Conservation (phyloP, 2,113 vertebrate species). For the Bolborhynchus lineola region DNA sequence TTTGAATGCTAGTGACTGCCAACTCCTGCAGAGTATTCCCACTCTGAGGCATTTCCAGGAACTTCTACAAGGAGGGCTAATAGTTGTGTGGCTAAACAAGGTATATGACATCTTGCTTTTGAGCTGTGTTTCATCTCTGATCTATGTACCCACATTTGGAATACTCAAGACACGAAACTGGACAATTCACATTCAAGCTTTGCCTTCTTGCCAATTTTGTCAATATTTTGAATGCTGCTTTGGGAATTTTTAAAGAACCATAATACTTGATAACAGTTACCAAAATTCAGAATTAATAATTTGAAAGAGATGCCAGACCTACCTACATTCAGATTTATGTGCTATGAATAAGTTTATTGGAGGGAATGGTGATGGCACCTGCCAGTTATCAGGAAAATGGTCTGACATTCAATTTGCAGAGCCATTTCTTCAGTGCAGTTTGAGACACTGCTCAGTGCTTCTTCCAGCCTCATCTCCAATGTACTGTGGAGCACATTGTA, state of each 20-base stretch:
- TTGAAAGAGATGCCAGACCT: background rate
- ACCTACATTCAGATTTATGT: background rate
- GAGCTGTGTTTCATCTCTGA: background rate
- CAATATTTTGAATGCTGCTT: background rate
- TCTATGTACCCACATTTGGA: background rate
- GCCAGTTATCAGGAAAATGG: background rate
- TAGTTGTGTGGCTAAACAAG: background rate
- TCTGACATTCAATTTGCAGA: background rate
- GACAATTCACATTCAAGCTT: background rate
- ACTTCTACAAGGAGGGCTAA: background rate
- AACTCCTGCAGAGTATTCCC: background rate
- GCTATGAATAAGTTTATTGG: background rate
- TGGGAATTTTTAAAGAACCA: background rate
- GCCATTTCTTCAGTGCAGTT: background rate
- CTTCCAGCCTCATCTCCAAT: conserved; percentile 6
- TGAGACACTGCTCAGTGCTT: background rate
- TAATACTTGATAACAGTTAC: background rate
- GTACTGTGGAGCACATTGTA: conserved; percentile 51
- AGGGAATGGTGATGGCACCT: background rate
- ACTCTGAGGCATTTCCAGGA: background rate
- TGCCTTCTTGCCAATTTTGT: background rate
- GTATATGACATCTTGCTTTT: background rate
- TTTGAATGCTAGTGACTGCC: background rate
- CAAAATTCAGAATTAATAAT: background rate
- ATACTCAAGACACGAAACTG: background rate